Evolutionary conservation across 2,113 vertebrate species (phyloP).

Genomic region (Brevimyrus niger): DNA sequence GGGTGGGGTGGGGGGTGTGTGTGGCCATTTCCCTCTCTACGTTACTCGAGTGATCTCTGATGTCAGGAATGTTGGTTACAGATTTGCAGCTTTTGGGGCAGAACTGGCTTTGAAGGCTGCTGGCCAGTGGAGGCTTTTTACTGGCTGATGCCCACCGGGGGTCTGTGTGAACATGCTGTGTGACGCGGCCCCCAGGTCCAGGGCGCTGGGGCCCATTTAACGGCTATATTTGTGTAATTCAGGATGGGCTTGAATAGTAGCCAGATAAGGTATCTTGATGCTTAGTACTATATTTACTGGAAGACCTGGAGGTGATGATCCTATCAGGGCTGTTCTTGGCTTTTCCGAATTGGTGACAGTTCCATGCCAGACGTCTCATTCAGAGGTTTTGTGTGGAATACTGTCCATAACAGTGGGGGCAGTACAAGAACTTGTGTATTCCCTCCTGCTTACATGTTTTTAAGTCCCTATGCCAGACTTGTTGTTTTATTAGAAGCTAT

Average conservation of each 20-base stretch:
- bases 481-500: background rate
- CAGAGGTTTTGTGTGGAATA: background rate
- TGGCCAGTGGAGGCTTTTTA: background rate
- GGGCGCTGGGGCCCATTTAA: background rate
- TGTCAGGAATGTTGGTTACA: conserved; percentile 34
- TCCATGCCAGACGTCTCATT: background rate
- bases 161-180: background rate
- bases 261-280: conserved; percentile 20
- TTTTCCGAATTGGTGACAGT: conserved; percentile 16
- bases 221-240: conserved; percentile 16
- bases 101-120: background rate
- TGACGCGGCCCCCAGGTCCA: background rate
- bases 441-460: background rate
- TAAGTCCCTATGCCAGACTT: background rate
- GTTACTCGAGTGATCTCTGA: conserved; percentile 7
- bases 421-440: too few species aligned
- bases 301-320: conserved; percentile 11
- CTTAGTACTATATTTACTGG: background rate
- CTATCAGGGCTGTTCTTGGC: conserved; percentile 20
- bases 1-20: background rate
- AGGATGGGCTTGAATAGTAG: conserved; percentile 23
- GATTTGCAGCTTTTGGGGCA: conserved; percentile 16
- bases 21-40: background rate
- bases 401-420: background rate
- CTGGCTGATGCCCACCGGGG: background rate